These are phyloP conservation scores for Hemiprocne comata DNA, from an alignment of 2,113 vertebrate genomes.

Conservation along the genomic window DNA sequence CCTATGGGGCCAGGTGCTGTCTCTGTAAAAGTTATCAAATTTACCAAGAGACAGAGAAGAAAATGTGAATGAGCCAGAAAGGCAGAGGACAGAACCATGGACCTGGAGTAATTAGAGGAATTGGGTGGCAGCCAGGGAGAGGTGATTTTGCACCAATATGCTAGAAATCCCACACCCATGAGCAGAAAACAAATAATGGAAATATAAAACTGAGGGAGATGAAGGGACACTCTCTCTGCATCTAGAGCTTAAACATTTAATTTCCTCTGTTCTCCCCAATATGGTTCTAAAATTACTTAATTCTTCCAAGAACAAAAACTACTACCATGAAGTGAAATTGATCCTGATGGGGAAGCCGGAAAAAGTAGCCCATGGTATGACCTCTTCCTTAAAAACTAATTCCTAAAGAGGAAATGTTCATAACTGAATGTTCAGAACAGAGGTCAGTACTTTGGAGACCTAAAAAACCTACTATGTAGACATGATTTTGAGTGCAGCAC, in stretches of 20 bases:
- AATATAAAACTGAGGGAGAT: background rate
- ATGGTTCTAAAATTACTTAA: conserved; percentile 13
- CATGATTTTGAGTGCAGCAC: background rate
- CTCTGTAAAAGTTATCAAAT: background rate
- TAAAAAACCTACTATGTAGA: background rate
- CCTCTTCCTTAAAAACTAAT: background rate
- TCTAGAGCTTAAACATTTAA: background rate
- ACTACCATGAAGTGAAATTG: background rate
- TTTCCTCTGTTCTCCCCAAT: conserved; percentile 4
- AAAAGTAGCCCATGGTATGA: background rate
- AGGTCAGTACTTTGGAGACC: background rate
- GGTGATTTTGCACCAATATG: background rate
- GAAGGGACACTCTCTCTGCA: background rate
- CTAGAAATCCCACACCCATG: background rate
- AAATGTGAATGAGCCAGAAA: background rate
- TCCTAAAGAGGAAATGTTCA: background rate
- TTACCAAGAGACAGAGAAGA: background rate
- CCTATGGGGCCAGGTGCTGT: background rate
- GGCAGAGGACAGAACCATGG: background rate
- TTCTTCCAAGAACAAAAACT: background rate
- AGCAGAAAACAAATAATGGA: background rate
- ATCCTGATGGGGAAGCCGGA: background rate
- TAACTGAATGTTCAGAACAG: background rate
- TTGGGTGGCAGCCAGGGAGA: background rate
- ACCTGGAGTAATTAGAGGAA: background rate